These are phyloP conservation scores for Chamaetylas fuelleborni DNA, from an alignment of 2,113 vertebrate species.

Conservation along the genomic window DNA sequence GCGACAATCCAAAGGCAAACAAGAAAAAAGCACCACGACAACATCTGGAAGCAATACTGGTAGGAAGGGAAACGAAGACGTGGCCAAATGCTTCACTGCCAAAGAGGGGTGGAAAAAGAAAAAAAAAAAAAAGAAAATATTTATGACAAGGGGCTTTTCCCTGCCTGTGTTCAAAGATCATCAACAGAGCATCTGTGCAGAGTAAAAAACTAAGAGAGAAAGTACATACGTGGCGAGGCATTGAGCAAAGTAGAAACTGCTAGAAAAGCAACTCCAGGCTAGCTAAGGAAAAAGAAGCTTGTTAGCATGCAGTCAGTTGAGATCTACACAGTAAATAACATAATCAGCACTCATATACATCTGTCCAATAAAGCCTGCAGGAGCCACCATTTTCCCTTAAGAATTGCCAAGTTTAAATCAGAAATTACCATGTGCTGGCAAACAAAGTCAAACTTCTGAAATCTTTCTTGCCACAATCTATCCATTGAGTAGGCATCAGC, in stretches of 20 bases:
- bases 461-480: not conserved
- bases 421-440: not conserved
- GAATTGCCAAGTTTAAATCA: not conserved
- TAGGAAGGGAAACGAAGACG: slow-evolving; percentile 18
- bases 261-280: not conserved
- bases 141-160: slow-evolving; percentile 47
- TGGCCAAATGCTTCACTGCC: slow-evolving; percentile 48
- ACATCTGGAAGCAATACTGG: slow-evolving; percentile 64
- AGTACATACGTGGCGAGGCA: not conserved
- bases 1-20: not conserved
- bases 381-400: not conserved
- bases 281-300: not conserved
- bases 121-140: not conserved
- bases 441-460: not conserved
- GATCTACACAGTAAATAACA: not conserved
- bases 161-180: not conserved
- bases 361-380: not conserved
- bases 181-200: not conserved
- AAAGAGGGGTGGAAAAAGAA: not conserved
- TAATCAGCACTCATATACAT: not conserved
- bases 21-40: slow-evolving; percentile 22
- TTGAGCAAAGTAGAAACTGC: not conserved
- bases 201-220: not conserved
- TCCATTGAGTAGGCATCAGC: not conserved
- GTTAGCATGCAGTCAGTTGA: not conserved